These are phyloP conservation scores for Petrolisthes cinctipes DNA, from an alignment of 2,888 invertebrate species.

Conservation along the genomic window DNA sequence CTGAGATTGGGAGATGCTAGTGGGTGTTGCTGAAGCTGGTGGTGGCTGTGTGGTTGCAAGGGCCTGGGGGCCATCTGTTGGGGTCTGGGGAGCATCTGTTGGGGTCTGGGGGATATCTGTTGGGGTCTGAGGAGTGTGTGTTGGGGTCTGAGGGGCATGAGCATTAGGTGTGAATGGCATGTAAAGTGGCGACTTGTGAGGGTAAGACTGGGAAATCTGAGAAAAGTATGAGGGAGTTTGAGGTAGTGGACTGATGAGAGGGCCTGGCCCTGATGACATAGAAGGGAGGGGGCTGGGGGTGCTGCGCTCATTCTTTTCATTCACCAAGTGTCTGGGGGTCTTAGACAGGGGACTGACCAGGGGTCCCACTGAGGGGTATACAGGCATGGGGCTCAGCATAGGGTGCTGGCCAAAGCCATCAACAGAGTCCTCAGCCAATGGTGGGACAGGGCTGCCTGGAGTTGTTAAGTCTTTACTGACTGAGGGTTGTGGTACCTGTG, in stretches of 20 bases:
- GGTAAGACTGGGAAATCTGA: slow-evolving; percentile 14
- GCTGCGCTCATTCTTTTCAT: slow-evolving; percentile 8
- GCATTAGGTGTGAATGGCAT: slow-evolving; percentile 54
- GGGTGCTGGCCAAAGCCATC: slow-evolving; percentile 36
- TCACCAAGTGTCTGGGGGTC: slow-evolving; percentile 44
- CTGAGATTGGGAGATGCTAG: slow-evolving; percentile 3
- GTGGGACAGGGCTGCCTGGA: slow-evolving; percentile 44
- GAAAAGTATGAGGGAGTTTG: slow-evolving; percentile 58
- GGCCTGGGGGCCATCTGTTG: not conserved
- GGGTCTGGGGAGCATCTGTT: not conserved
- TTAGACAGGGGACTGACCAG: slow-evolving; percentile 59
- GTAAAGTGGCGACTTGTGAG: slow-evolving; percentile 35
- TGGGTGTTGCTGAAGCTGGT: slow-evolving; percentile 3
- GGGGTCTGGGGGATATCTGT: slow-evolving; percentile 5
- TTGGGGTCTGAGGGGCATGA: slow-evolving; percentile 48
- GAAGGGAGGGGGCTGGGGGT: slow-evolving; percentile 42
- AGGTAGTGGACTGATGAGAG: slow-evolving; percentile 60
- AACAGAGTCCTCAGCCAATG: slow-evolving; percentile 13
- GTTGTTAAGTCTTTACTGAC: not conserved
- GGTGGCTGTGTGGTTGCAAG: slow-evolving; percentile 25
- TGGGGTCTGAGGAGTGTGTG: slow-evolving; percentile 41
- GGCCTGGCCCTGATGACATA: slow-evolving; percentile 40
- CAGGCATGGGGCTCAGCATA: slow-evolving; percentile 59
- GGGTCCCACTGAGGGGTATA: slow-evolving; percentile 57
- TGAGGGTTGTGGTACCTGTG: not conserved